phyloP scores from a whole-genome alignment of 2,888 invertebrate genomes.

The Phoronis australis region DNA sequence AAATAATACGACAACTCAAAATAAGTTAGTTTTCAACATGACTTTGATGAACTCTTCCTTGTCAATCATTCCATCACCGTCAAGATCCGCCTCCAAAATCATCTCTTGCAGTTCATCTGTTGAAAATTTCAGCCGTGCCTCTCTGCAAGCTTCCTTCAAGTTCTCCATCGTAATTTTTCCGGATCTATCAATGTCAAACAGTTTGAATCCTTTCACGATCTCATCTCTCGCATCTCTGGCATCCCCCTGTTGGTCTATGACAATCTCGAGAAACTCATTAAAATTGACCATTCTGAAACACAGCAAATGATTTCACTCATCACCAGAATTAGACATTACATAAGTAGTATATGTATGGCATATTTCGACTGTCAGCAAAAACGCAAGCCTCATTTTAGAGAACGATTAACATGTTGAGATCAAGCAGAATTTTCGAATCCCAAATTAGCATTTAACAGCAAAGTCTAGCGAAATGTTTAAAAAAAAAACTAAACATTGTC shows the following conservation, averaged over 20 bases:
- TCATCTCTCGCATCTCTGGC: conserved; percentile 47
- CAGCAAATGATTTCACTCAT: neutral
- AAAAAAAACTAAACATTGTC: too few species aligned
- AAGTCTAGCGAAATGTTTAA: too few species aligned
- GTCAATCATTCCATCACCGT: conserved; percentile 48
- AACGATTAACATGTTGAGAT: too few species aligned
- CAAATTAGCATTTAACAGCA: too few species aligned
- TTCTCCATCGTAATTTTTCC: conserved; percentile 41
- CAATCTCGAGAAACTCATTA: conserved; percentile 48
- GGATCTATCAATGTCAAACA: conserved; percentile 48
- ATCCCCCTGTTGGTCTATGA: conserved; percentile 48
- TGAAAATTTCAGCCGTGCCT: conserved; percentile 39
- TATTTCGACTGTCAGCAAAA: too few species aligned
- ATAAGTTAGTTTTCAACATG: conserved; percentile 50
- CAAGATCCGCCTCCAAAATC: conserved; percentile 49
- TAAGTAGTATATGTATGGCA: too few species aligned
- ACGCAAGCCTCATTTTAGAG: too few species aligned
- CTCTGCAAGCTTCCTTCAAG: conserved; percentile 32
- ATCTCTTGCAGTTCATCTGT: conserved; percentile 46
- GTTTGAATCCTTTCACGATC: conserved; percentile 46
- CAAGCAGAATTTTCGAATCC: too few species aligned
- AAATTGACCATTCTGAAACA: conserved; percentile 38
- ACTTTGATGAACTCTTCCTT: conserved; percentile 48
- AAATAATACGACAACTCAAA: too few species aligned
- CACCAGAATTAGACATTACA: neutral